These are phyloP conservation scores for Sycophila texana DNA, from an alignment of 2,888 invertebrate genomes.

Conservation along the genomic window DNA sequence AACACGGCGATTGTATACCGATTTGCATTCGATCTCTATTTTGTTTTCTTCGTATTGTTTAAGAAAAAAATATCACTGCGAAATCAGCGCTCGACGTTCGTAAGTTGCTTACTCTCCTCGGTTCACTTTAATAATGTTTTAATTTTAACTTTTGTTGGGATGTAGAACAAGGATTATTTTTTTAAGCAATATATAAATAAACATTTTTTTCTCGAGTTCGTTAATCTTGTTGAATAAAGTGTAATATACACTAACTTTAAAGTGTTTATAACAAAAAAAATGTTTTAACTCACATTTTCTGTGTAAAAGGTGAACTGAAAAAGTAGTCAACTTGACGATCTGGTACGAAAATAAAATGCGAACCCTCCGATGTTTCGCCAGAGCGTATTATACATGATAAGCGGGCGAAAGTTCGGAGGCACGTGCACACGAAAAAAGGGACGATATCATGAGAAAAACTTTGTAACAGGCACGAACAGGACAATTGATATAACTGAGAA, in stretches of 20 bases:
- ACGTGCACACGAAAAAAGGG: slow-evolving; percentile 25
- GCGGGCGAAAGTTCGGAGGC: slow-evolving; percentile 22
- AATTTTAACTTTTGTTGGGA: not conserved
- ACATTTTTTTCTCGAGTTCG: no score
- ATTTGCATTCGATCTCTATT: slow-evolving; percentile 32
- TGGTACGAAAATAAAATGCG: not conserved
- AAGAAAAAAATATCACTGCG: slow-evolving; percentile 18
- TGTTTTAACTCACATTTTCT: no score
- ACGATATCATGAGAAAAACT: slow-evolving; percentile 9
- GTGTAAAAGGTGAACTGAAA: not conserved
- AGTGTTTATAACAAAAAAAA: no score
- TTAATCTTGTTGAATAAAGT: no score
- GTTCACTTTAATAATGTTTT: not conserved
- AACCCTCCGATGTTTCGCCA: slow-evolving; percentile 15
- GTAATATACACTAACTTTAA: no score
- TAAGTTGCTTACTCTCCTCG: slow-evolving; percentile 14
- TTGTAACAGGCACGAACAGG: slow-evolving; percentile 7
- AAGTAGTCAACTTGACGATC: slow-evolving; percentile 1
- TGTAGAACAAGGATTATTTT: not conserved
- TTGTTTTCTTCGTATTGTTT: slow-evolving; percentile 26
- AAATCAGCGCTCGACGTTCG: not conserved
- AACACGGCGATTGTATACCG: slow-evolving; percentile 22
- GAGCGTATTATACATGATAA: slow-evolving; percentile 30
- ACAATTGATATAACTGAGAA: not conserved
- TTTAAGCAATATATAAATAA: not conserved